A percentile compares a stretch with the other conserved stretches of the same genome.
phyloP scores from a whole-genome alignment of 2,113 vertebrate species.

The Dasyornis broadbenti region DNA sequence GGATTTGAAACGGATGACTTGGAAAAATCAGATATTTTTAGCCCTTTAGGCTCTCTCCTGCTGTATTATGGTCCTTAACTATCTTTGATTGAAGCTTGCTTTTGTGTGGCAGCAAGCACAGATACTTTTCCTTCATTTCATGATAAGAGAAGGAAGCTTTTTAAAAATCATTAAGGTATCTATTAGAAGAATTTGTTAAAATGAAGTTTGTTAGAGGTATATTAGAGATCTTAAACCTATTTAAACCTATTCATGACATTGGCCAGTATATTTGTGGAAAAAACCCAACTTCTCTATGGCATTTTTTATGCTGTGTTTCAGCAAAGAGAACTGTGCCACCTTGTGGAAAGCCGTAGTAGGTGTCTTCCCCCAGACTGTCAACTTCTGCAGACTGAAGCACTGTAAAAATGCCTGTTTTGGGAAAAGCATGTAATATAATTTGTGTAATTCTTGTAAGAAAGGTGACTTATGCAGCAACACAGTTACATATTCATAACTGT shows the following conservation, averaged over 20 bases:
- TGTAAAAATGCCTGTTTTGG: neutral
- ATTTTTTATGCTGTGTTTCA: neutral
- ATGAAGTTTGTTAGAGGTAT: neutral
- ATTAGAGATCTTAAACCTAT: neutral
- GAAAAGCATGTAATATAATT: neutral
- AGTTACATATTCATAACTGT: neutral
- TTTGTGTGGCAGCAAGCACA: neutral
- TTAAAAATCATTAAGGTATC: neutral
- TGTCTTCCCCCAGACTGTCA: neutral
- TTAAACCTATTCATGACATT: neutral
- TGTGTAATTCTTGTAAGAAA: neutral
- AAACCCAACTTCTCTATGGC: rapidly evolving
- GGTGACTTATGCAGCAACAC: neutral
- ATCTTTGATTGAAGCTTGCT: neutral
- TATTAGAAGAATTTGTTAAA: neutral
- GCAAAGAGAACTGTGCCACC: slow-evolving; percentile 55
- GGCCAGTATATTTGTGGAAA: neutral
- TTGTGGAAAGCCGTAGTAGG: slow-evolving; percentile 47
- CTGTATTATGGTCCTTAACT: neutral
- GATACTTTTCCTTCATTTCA: neutral
- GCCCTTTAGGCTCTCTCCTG: neutral
- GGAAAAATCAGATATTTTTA: neutral
- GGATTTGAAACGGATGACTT: neutral
- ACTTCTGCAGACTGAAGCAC: neutral
- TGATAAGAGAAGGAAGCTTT: neutral